phyloP scores from a whole-genome alignment of 2,113 vertebrate genomes.

The Lampris megalopsis region DNA sequence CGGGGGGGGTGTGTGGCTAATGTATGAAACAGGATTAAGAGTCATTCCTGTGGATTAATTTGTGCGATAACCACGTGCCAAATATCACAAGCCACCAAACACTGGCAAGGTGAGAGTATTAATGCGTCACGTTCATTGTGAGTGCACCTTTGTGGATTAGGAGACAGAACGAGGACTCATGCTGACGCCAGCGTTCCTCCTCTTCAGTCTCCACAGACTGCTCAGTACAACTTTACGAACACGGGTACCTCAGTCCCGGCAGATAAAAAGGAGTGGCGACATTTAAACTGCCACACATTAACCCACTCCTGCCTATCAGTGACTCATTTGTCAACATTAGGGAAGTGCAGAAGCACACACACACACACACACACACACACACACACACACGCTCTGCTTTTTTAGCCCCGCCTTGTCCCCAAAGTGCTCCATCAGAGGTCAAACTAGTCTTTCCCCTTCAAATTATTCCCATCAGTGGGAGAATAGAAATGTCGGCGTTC shows the following conservation, averaged over 20 bases:
- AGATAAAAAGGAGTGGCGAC: background rate
- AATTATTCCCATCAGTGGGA: conserved; percentile 30
- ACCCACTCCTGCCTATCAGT: conserved; percentile 3
- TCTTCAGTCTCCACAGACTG: background rate
- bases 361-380: background rate
- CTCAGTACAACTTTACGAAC: background rate
- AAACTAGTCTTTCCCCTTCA: conserved; percentile 32
- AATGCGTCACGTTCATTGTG: no score
- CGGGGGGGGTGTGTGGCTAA: no score
- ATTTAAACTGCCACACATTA: background rate
- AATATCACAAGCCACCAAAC: no score
- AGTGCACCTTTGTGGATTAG: no score
- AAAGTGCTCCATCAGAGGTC: conserved; percentile 25
- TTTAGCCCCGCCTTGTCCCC: background rate
- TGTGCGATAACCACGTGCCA: no score
- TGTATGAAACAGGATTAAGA: no score
- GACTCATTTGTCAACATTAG: conserved; percentile 28
- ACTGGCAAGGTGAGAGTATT: no score
- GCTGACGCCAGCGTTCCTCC: conserved; percentile 31
- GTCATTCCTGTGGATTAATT: no score
- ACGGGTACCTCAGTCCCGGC: background rate
- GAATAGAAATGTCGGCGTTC: conserved; percentile 44
- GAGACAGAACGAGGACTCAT: background rate
- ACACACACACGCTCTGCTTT: background rate
- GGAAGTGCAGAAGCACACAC: background rate